These are phyloP conservation scores for Danaus melanippus DNA, from an alignment of 1,140 invertebrate genomes.

Conservation along the genomic window DNA sequence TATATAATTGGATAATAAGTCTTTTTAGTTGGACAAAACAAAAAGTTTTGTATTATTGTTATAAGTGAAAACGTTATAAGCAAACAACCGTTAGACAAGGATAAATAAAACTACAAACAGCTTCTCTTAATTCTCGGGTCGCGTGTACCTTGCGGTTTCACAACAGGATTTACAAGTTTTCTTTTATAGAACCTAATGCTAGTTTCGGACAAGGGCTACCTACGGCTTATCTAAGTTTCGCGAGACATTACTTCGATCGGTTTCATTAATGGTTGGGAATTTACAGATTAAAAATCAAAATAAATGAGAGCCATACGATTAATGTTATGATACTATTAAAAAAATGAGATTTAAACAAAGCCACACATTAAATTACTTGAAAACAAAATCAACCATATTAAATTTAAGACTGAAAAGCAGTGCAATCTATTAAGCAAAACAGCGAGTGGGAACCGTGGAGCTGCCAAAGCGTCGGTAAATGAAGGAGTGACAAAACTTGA, in stretches of 20 bases:
- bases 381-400: constrained; percentile 8
- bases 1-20: too few relatives aligned
- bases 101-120: constrained; percentile 14
- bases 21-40: too few relatives aligned
- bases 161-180: constrained; percentile 56
- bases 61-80: too few relatives aligned
- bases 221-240: constrained; percentile 47
- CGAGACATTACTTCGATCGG: constrained; percentile 23
- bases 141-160: constrained; percentile 52
- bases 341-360: too few relatives aligned
- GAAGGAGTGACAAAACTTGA: constrained; percentile 68
- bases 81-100: too few relatives aligned
- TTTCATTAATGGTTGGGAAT: constrained; percentile 11
- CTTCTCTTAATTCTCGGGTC: constrained; percentile 41
- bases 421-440: constrained; percentile 56
- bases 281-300: constrained; percentile 12
- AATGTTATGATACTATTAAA: too few relatives aligned
- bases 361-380: too few relatives aligned
- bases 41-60: too few relatives aligned
- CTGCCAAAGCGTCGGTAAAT: constrained; percentile 44
- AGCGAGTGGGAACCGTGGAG: constrained; percentile 25
- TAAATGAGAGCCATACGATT: too few relatives aligned
- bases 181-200: constrained; percentile 41
- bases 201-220: constrained; percentile 39
- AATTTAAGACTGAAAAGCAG: constrained; percentile 33